Conservation (phyloP, 2,113 vertebrate species). For the Morone chrysops region DNA sequence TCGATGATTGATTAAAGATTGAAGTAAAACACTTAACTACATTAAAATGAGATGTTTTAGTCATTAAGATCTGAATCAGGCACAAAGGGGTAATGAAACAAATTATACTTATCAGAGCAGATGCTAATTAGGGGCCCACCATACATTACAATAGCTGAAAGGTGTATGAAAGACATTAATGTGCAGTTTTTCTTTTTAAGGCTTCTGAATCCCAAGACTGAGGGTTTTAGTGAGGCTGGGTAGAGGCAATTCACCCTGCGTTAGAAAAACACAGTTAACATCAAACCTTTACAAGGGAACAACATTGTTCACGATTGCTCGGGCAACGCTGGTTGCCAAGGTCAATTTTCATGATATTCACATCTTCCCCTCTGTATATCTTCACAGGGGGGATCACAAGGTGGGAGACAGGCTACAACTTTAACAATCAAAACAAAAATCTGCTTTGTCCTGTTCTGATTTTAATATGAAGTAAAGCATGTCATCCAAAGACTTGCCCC, state of each 20-base stretch:
- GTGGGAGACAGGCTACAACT: neutral
- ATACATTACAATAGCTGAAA: neutral
- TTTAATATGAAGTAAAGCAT: conserved; percentile 1
- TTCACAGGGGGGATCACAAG: neutral
- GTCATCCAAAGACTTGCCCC: neutral
- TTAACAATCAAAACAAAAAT: neutral
- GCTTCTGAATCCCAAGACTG: neutral
- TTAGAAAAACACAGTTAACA: neutral
- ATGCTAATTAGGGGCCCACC: conserved; percentile 17
- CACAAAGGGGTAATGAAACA: conserved; percentile 18
- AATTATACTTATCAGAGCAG: conserved; percentile 27
- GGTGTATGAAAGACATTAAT: neutral
- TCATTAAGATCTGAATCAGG: conserved; percentile 36
- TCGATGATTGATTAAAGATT: neutral
- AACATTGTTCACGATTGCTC: neutral
- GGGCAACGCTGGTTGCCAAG: conserved; percentile 8
- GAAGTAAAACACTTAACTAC: conserved; percentile 13
- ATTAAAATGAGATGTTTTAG: conserved; percentile 22
- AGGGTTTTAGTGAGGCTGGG: neutral
- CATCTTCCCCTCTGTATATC: no score
- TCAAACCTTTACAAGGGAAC: neutral
- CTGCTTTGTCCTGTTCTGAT: neutral
- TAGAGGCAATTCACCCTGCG: neutral
- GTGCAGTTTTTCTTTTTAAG: neutral
- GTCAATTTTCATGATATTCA: conserved; percentile 8